Evolutionary conservation across 2,888 invertebrate genomes (phyloP).

Genomic region (Tenthredo scrophulariae): DNA sequence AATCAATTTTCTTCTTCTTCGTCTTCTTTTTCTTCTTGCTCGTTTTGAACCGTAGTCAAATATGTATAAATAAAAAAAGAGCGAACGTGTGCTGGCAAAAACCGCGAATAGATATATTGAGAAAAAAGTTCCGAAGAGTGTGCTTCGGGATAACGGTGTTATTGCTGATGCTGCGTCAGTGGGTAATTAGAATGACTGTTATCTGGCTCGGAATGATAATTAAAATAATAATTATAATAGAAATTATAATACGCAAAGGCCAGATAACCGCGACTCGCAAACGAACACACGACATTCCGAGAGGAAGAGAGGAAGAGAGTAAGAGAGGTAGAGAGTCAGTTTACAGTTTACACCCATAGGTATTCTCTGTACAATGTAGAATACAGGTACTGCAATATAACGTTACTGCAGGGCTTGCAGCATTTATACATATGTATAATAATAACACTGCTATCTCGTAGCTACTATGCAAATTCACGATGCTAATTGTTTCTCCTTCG

Average conservation of each 20-base stretch:
- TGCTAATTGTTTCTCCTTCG: slow-evolving; percentile 39
- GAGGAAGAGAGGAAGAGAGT: neutral
- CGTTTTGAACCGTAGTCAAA: neutral
- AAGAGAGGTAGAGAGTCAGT: neutral
- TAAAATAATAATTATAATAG: slow-evolving; percentile 10
- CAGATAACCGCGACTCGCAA: slow-evolving; percentile 9
- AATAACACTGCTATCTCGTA: neutral
- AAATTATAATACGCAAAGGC: neutral
- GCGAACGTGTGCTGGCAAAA: neutral
- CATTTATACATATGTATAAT: slow-evolving; percentile 13
- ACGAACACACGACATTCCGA: neutral
- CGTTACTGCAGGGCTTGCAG: neutral
- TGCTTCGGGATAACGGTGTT: neutral
- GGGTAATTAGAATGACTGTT: neutral
- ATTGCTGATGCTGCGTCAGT: neutral
- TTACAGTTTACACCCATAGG: neutral
- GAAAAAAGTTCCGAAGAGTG: neutral
- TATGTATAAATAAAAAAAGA: neutral
- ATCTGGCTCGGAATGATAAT: slow-evolving; percentile 1
- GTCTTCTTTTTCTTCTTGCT: neutral
- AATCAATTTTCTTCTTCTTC: neutral
- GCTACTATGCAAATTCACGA: slow-evolving; percentile 40
- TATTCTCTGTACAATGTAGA: neutral
- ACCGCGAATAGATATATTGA: neutral
- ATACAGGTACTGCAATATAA: neutral